Percentiles rank a stretch among this genome's conserved stretches.
phyloP scores from a whole-genome alignment of 2,888 invertebrate genomes.

The Elysia crispata region DNA sequence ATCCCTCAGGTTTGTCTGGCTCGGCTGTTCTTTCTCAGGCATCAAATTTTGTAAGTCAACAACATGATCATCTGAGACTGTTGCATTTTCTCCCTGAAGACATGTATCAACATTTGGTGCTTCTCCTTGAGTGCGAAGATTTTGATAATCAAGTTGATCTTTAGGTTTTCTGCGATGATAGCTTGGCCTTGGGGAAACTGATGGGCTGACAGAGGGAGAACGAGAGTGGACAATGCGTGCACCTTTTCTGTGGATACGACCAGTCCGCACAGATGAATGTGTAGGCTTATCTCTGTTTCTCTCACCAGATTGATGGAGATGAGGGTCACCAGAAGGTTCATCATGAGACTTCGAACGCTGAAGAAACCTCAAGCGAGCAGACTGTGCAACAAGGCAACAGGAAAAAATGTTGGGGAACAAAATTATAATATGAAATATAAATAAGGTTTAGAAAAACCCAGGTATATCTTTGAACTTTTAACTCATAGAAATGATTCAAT shows the following conservation, averaged over 20 bases:
- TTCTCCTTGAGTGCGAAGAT: neutral
- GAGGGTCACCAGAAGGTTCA: conserved; percentile 67
- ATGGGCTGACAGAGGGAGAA: conserved; percentile 74
- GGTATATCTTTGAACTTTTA: conserved; percentile 16
- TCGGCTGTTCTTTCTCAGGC: neutral
- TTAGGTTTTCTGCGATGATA: conserved; percentile 41
- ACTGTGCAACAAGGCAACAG: conserved; percentile 52
- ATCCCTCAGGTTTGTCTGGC: neutral
- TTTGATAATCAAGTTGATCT: neutral
- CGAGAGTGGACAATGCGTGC: conserved; percentile 71
- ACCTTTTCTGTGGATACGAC: conserved; percentile 74
- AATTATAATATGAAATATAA: no score
- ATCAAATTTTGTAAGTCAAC: no score
- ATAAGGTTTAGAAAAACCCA: no score
- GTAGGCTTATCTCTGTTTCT: conserved; percentile 11
- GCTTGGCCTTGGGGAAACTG: conserved; percentile 71
- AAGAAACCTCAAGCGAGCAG: conserved; percentile 70
- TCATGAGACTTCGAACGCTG: conserved; percentile 76
- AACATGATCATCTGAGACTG: neutral
- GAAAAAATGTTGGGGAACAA: no score
- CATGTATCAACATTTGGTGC: neutral
- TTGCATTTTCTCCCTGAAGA: neutral
- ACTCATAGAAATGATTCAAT: neutral
- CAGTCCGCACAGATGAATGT: conserved; percentile 50
- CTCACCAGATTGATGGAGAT: conserved; percentile 54